Percentiles rank a stretch among this genome's conserved stretches.
phyloP scores from a whole-genome alignment of 2,888 invertebrate species.

The Parnassius orleans region DNA sequence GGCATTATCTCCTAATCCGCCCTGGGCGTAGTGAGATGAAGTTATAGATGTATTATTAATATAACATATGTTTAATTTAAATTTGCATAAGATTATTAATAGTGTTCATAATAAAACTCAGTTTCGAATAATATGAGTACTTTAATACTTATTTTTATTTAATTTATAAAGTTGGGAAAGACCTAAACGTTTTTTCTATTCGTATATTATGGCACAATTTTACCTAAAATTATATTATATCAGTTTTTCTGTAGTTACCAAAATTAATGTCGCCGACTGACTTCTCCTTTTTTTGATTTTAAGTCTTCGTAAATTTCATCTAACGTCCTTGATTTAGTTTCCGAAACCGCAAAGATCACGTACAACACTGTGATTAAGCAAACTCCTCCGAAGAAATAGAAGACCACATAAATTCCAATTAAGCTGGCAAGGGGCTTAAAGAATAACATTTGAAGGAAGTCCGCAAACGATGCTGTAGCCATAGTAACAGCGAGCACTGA shows the following conservation, averaged over 20 bases:
- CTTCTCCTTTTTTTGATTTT: constrained; percentile 56
- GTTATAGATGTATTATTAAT: too few species aligned
- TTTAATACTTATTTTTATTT: background rate
- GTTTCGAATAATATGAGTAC: background rate
- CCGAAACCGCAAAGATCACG: constrained; percentile 50
- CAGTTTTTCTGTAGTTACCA: constrained; percentile 10
- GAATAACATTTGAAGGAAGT: constrained; percentile 58
- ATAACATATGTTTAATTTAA: too few species aligned
- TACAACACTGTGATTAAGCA: constrained; percentile 49
- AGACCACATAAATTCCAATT: constrained; percentile 51
- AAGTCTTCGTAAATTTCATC: constrained; percentile 53
- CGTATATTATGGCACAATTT: background rate
- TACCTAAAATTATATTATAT: background rate
- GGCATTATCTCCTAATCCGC: too few species aligned
- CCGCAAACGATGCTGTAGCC: constrained; percentile 48
- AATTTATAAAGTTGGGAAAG: background rate
- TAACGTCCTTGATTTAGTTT: constrained; percentile 50
- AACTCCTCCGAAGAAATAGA: constrained; percentile 54
- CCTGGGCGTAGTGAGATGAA: too few species aligned
- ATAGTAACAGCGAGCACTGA: constrained; percentile 60
- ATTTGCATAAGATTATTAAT: too few species aligned
- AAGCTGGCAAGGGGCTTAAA: constrained; percentile 55
- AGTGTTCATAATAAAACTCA: too few species aligned
- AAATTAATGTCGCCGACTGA: constrained; percentile 2
- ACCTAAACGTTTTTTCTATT: too few species aligned